Base-by-base conservation (phyloP, 2,113 vertebrate genomes). In the Lathamus discolor region DNA sequence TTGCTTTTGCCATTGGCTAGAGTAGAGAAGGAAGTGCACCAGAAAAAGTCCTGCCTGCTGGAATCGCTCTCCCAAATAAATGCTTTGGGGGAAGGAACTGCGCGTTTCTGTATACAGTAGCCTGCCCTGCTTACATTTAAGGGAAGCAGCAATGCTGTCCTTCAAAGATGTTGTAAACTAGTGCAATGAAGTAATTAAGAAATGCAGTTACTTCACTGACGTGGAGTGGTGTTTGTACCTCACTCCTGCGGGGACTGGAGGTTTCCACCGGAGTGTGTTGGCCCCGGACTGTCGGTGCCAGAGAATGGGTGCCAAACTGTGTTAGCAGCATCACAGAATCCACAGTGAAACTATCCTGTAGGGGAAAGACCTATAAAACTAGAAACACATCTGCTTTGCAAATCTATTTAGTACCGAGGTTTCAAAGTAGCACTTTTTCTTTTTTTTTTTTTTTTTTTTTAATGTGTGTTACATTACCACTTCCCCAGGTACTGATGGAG, bases 261-360 rank as follows among this genome's bases (percentile, higher is more conserved):
- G 19, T 41, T 74, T 73, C 39, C 57, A 29, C 4, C 15, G 80
- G 27, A 44, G 19, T 2, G 2, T 7, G 27, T 8, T 29, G 29
- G 17, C 22, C 33, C 63, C 3, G 44, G 15, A 6, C 29, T 19
- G 17, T 4, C 0, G 0, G 19, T 55, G 27, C 29, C 0, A 0
- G 33, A 44, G 57, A 64, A 20, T 0, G 3, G 41, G 12, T 37
- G 54, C 63, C 13, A 10, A 35, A 9, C 22, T 2, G 10, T 37
- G 29, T 22, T 55, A 78, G 81, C 69, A 88, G 48, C 46, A 14
- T 17, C 73, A 6, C 37, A 64, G 43, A 29, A 14, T 3, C 57
- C 66, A 33, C 35, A 19, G 24, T 1, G 24, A 64, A 55, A 31
- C 13, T 15, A 8, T n/a, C 35, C 43, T 41, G 6, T 6, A 28